Evolutionary conservation across 2,113 vertebrate genomes (phyloP).

Genomic region (Andinoacara biseriatus): DNA sequence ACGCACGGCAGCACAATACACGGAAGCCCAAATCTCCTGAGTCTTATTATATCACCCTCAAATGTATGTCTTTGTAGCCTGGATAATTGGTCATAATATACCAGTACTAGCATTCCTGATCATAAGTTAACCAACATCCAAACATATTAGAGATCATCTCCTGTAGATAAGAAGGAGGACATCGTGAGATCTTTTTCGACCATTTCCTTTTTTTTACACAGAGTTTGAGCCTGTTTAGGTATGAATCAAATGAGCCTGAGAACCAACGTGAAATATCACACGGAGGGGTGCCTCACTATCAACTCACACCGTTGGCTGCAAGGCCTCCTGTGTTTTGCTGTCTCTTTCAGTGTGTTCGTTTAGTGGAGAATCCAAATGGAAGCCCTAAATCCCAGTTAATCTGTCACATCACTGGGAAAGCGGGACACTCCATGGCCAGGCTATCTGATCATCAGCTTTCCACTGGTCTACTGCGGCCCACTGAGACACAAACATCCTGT

Average conservation of each 20-base stretch:
- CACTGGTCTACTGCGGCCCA: slow-evolving; percentile 55
- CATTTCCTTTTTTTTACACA: neutral
- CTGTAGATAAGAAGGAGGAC: slow-evolving; percentile 8
- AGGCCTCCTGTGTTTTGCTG: slow-evolving; percentile 60
- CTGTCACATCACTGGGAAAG: slow-evolving; percentile 64
- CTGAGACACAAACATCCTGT: slow-evolving; percentile 83
- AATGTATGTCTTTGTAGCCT: slow-evolving; percentile 15
- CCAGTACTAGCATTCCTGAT: neutral
- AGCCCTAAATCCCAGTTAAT: slow-evolving; percentile 77
- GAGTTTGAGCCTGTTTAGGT: neutral
- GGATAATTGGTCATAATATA: slow-evolving; percentile 23
- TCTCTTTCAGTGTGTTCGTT: slow-evolving; percentile 62
- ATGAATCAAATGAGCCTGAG: neutral
- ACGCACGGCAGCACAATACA: slow-evolving; percentile 61
- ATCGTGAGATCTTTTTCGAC: neutral
- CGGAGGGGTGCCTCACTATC: neutral
- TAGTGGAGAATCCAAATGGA: slow-evolving; percentile 57
- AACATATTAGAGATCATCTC: slow-evolving; percentile 8
- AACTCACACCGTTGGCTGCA: slow-evolving; percentile 12
- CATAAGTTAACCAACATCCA: neutral
- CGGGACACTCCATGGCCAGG: slow-evolving; percentile 52
- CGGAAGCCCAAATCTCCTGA: slow-evolving; percentile 60
- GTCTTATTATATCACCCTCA: slow-evolving; percentile 53
- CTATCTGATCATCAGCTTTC: slow-evolving; percentile 79
- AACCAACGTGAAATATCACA: neutral